Evolutionary conservation across 2,113 vertebrate genomes (phyloP).

Genomic region (Phylloscopus trochiloides): DNA sequence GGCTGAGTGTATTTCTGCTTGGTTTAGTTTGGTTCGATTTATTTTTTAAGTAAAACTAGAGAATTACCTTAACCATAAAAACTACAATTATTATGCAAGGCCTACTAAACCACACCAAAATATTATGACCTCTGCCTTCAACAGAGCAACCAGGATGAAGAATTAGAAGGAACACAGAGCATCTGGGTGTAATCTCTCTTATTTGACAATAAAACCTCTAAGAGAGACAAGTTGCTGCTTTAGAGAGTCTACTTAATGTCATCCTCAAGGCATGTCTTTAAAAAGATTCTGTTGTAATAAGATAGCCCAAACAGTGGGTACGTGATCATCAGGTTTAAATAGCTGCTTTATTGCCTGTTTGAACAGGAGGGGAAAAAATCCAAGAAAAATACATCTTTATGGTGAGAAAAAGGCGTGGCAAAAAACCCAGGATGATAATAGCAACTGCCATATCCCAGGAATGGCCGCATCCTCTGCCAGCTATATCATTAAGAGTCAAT

Average conservation of each 20-base stretch:
- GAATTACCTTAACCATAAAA: neutral
- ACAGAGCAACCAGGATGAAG: neutral
- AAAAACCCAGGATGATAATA: neutral
- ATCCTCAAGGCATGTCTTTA: neutral
- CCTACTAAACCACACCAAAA: neutral
- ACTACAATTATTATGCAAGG: neutral
- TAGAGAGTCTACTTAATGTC: neutral
- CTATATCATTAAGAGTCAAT: neutral
- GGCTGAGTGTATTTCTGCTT: neutral
- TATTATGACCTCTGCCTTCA: neutral
- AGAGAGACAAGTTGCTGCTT: neutral
- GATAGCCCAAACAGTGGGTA: neutral
- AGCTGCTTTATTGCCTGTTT: neutral
- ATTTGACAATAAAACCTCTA: neutral
- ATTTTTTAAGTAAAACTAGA: neutral
- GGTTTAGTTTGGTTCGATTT: neutral
- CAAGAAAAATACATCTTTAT: neutral
- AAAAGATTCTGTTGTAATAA: neutral
- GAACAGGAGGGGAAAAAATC: rapidly evolving
- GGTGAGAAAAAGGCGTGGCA: neutral
- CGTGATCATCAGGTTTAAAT: neutral
- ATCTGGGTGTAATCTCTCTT: neutral
- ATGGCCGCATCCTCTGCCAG: rapidly evolving
- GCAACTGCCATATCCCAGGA: neutral
- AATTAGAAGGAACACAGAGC: neutral